Conservation (phyloP, 1,140 invertebrate genomes). For the Nasonia longicornis region DNA sequence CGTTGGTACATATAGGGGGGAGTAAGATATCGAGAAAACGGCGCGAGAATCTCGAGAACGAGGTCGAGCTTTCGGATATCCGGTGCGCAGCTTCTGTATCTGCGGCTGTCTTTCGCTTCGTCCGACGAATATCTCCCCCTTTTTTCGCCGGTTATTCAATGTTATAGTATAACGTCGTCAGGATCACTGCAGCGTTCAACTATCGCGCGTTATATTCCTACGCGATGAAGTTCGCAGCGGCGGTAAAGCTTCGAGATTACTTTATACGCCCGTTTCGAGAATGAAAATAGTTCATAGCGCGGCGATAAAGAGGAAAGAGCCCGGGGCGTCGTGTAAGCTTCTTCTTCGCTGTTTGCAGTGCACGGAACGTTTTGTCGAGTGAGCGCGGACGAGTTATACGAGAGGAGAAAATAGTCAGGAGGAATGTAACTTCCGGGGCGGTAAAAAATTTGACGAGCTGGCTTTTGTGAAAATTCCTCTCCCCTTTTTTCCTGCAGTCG, state of each 20-base stretch:
- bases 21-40: constrained; percentile 34
- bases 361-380: constrained; percentile 24
- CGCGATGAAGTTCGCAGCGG: too few relatives aligned
- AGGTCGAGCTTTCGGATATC: constrained; percentile 36
- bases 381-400: constrained; percentile 11
- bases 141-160: not conserved
- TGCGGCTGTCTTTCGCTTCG: not conserved
- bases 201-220: too few relatives aligned
- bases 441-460: constrained; percentile 32
- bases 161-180: too few relatives aligned
- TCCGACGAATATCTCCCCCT: not conserved
- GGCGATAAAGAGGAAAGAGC: constrained; percentile 30
- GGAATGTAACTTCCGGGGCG: not conserved
- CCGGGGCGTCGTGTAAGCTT: constrained; percentile 8
- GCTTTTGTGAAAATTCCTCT: not conserved
- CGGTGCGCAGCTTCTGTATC: constrained; percentile 9
- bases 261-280: not conserved
- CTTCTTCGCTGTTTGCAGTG: not conserved
- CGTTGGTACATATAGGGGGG: not conserved
- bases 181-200: too few relatives aligned
- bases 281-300: constrained; percentile 2
- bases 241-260: not conserved
- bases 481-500: not conserved
- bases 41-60: constrained; percentile 39
- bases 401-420: constrained; percentile 27